phyloP scores from a whole-genome alignment of 30 jellyfish, hydroid and myxozoan genomes.

The Clytia hemisphaerica region DNA sequence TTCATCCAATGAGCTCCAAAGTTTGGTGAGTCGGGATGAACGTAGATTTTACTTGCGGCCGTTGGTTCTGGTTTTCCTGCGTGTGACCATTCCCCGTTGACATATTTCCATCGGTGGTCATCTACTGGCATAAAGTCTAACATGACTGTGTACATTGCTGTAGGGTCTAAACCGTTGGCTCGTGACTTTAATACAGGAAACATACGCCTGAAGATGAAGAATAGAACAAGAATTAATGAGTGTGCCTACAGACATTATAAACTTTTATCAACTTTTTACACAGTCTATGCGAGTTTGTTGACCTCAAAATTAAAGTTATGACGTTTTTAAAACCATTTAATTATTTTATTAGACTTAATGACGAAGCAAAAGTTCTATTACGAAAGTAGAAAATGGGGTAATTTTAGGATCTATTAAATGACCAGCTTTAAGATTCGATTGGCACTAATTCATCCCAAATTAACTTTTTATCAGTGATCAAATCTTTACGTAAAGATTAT shows the following conservation, averaged over 20 bases:
- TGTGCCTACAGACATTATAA: too few species aligned
- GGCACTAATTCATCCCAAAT: too few species aligned
- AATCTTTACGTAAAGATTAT: too few species aligned
- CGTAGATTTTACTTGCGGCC: constrained; percentile 72
- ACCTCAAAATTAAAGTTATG: background rate
- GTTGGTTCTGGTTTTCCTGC: constrained; percentile 95
- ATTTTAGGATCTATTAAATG: too few species aligned
- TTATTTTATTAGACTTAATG: too few species aligned
- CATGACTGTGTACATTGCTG: constrained; percentile 72
- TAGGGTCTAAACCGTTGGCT: constrained; percentile 83
- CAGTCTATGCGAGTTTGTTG: background rate
- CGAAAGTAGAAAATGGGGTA: too few species aligned
- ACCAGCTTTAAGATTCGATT: too few species aligned
- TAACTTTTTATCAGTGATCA: too few species aligned
- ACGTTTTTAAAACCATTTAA: too few species aligned
- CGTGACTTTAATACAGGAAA: constrained; percentile 86
- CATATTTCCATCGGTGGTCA: constrained; percentile 90
- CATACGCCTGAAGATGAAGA: constrained; percentile 63
- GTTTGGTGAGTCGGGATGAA: constrained; percentile 96
- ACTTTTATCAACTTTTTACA: background rate
- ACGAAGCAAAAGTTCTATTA: too few species aligned
- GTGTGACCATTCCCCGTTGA: constrained; percentile 94
- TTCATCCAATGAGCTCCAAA: constrained; percentile 98
- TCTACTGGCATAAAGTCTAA: constrained; percentile 90
- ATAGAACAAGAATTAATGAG: too few species aligned